Evolutionary conservation across 2,888 invertebrate species (phyloP).

Genomic region (Amphipyra tragopoginis): DNA sequence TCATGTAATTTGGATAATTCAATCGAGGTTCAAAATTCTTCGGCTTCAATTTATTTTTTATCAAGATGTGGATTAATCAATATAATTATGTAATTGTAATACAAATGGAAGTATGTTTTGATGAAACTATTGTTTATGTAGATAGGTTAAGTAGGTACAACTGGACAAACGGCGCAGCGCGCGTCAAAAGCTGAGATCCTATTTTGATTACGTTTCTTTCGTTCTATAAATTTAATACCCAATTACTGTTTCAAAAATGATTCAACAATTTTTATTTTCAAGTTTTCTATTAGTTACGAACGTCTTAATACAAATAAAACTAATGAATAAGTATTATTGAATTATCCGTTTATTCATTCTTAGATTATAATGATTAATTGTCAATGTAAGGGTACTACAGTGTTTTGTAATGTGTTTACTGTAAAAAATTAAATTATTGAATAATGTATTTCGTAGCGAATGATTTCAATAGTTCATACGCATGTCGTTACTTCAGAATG

Average conservation of each 20-base stretch:
- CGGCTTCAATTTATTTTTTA: constrained; percentile 48
- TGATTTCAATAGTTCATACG: constrained; percentile 71
- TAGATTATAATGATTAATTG: constrained; percentile 65
- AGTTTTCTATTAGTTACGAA: constrained; percentile 24
- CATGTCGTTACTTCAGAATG: constrained; percentile 48
- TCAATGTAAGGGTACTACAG: constrained; percentile 80
- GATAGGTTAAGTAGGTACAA: constrained; percentile 69
- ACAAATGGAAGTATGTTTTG: constrained; percentile 59
- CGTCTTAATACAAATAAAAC: constrained; percentile 27
- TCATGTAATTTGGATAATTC: constrained; percentile 44
- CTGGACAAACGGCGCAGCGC: constrained; percentile 52
- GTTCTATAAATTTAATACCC: constrained; percentile 32
- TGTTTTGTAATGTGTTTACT: constrained; percentile 80
- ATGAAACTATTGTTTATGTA: constrained; percentile 68
- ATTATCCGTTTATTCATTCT: constrained; percentile 63
- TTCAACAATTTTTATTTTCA: constrained; percentile 7
- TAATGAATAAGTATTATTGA: constrained; percentile 42
- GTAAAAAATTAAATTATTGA: constrained; percentile 78
- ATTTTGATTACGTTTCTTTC: constrained; percentile 26
- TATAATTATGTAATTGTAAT: constrained; percentile 59
- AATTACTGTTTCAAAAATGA: constrained; percentile 25
- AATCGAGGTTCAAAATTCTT: constrained; percentile 43
- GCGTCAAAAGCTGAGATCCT: constrained; percentile 44
- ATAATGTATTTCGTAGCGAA: constrained; percentile 74
- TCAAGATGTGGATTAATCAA: constrained; percentile 54